A percentile compares a stretch with the other conserved stretches of the same genome.
Evolutionary conservation across 2,888 invertebrate genomes (phyloP).

Genomic region (Tenthredo mesomela): DNA sequence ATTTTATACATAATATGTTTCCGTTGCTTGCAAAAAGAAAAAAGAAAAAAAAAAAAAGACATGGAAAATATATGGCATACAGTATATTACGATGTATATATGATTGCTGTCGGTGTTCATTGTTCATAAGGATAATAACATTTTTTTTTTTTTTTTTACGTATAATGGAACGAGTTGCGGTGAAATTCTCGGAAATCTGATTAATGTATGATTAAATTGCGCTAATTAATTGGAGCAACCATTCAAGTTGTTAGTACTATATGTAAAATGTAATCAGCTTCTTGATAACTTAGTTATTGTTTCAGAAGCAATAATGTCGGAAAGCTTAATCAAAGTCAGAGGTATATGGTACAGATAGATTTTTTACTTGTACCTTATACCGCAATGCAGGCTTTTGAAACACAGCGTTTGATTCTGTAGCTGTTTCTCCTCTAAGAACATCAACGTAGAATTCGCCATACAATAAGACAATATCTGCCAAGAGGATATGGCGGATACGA

Average conservation of each 20-base stretch:
- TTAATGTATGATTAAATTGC: neutral
- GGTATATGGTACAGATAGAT: neutral
- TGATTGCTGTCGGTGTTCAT: neutral
- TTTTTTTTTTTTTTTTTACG: neutral
- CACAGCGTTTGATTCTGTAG: neutral
- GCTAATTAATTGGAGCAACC: neutral
- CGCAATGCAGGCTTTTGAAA: slow-evolving; percentile 16
- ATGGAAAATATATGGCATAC: neutral
- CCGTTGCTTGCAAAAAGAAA: too few relatives aligned
- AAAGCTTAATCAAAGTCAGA: slow-evolving; percentile 34
- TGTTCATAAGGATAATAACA: neutral
- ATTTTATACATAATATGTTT: neutral
- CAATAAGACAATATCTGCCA: slow-evolving; percentile 28
- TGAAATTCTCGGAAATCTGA: neutral
- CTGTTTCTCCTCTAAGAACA: neutral
- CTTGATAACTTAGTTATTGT: neutral
- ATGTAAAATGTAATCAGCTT: neutral
- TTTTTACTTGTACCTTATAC: neutral
- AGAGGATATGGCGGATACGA: neutral
- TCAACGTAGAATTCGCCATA: neutral
- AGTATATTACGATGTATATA: neutral
- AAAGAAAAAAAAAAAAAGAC: too few relatives aligned
- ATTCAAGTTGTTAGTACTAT: neutral
- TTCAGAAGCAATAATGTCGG: neutral
- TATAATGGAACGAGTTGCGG: neutral